phyloP scores from a whole-genome alignment of 2,888 invertebrate species.

The Rhopalosiphum nymphaeae region DNA sequence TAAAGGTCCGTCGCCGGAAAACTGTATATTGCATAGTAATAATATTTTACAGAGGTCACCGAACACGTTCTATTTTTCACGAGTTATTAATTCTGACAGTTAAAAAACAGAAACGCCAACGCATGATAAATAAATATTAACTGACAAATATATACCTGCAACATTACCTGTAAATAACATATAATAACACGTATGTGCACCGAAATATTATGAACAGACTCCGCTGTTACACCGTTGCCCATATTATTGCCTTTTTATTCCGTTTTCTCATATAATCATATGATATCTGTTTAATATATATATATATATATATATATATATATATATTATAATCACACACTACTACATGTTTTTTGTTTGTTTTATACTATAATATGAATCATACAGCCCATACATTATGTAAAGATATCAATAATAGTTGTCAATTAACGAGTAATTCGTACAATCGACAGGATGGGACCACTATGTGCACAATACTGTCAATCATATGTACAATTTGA shows the following conservation, averaged over 20 bases:
- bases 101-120: not conserved
- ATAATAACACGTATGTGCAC: not conserved
- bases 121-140: not conserved
- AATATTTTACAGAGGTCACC: not conserved
- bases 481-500: too few relatives aligned
- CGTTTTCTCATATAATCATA: not conserved
- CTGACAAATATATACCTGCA: not conserved
- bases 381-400: too few relatives aligned
- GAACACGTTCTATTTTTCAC: conserved; percentile 31
- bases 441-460: not conserved
- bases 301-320: too few relatives aligned
- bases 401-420: not conserved
- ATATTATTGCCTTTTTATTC: not conserved
- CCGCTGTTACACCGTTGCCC: not conserved
- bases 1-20: not conserved
- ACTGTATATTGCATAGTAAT: not conserved
- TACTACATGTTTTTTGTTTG: not conserved
- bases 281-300: not conserved
- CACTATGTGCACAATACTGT: not conserved
- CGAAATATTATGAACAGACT: not conserved
- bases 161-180: not conserved
- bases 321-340: not conserved
- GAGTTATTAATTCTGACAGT: not conserved
- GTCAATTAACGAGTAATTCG: not conserved
- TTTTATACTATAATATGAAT: not conserved